Percentiles rank a stretch among this genome's conserved stretches.
These are phyloP conservation scores for Orchestes rusci DNA, from an alignment of 2,888 invertebrate species.

Conservation along the genomic window DNA sequence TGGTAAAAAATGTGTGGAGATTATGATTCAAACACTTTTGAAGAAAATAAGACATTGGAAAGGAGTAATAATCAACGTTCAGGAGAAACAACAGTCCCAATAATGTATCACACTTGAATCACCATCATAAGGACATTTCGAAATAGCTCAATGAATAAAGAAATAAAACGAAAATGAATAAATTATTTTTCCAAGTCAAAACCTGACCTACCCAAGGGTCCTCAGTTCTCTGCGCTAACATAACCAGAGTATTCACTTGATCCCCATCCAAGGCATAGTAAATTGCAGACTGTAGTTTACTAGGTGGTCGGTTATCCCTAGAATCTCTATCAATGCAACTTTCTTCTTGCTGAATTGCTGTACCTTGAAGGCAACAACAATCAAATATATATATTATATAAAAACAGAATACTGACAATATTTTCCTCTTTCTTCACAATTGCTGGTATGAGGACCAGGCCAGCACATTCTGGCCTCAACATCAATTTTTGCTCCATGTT, in stretches of 20 bases:
- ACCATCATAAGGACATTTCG: too few species aligned
- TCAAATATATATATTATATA: background rate
- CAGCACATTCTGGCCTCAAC: slow-evolving; percentile 69
- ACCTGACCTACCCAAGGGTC: slow-evolving; percentile 65
- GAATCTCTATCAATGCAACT: slow-evolving; percentile 43
- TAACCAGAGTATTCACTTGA: slow-evolving; percentile 60
- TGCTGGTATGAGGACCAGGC: slow-evolving; percentile 63
- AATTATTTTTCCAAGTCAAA: too few species aligned
- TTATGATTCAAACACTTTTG: too few species aligned
- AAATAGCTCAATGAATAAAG: too few species aligned
- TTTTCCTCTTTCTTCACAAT: slow-evolving; percentile 63
- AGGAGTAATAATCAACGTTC: too few species aligned
- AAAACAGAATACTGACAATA: slow-evolving; percentile 43
- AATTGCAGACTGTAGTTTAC: slow-evolving; percentile 59
- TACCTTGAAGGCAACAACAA: slow-evolving; percentile 27
- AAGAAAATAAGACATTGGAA: too few species aligned
- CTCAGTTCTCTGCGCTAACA: slow-evolving; percentile 59
- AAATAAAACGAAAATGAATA: too few species aligned
- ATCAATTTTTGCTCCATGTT: slow-evolving; percentile 63
- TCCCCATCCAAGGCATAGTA: slow-evolving; percentile 68
- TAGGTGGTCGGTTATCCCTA: slow-evolving; percentile 40
- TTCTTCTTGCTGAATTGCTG: slow-evolving; percentile 47
- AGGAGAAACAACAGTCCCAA: too few species aligned
- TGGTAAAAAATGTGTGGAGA: too few species aligned
- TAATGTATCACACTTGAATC: too few species aligned